Conservation (phyloP, 2,797 vertebrate species). For the Nyctalus aviator region DNA sequence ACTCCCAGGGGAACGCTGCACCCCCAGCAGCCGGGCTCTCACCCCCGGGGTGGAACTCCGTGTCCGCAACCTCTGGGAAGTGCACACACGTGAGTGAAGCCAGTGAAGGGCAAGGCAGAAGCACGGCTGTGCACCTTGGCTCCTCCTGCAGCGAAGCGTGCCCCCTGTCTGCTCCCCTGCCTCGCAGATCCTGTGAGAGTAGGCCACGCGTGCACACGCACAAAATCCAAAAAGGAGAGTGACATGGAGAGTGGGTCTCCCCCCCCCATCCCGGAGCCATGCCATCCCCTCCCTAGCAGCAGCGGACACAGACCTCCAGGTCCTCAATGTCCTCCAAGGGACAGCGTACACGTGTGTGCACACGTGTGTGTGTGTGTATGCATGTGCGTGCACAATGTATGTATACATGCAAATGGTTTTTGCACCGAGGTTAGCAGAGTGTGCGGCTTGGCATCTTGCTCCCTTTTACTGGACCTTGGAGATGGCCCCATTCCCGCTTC, state of each 20-base stretch:
- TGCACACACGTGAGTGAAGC: no score
- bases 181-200: background rate
- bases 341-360: no score
- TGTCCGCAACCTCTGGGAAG: background rate
- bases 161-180: background rate
- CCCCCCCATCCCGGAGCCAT: background rate
- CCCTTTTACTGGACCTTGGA: background rate
- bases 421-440: background rate
- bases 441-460: background rate
- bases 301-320: background rate
- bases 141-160: background rate
- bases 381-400: no score
- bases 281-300: no score
- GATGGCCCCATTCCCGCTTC: background rate
- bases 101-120: background rate
- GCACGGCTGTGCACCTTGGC: background rate
- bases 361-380: no score
- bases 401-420: background rate
- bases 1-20: background rate
- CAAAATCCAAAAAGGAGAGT: background rate
- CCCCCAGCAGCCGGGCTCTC: no score
- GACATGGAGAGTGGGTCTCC: background rate
- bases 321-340: background rate
- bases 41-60: fast-evolving
- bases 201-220: fast-evolving